A percentile compares a stretch with the other conserved stretches of the same genome.
Conservation (phyloP, 2,888 invertebrate species). For the Siphonodentalium dalli region DNA sequence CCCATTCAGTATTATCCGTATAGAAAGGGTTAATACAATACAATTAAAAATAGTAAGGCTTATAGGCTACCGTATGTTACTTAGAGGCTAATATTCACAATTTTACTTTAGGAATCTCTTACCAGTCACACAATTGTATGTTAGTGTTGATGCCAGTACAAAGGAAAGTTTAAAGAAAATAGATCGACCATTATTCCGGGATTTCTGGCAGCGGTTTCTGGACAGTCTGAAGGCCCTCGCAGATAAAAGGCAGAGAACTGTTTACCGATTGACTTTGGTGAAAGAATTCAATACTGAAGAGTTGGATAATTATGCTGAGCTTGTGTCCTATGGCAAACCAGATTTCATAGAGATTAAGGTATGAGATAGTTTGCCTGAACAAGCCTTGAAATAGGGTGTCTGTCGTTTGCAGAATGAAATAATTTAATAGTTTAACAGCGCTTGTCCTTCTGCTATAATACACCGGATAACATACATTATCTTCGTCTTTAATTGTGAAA, state of each 20-base stretch:
- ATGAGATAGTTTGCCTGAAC: too few relatives aligned
- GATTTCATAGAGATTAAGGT: slow-evolving; percentile 73
- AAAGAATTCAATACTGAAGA: slow-evolving; percentile 71
- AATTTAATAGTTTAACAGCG: too few relatives aligned
- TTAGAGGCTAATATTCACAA: not conserved
- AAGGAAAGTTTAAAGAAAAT: slow-evolving; percentile 71
- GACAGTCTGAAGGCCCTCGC: slow-evolving; percentile 68
- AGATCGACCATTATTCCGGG: slow-evolving; percentile 70
- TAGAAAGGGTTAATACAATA: not conserved
- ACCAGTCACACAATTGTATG: slow-evolving; percentile 71
- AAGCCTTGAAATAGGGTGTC: too few relatives aligned
- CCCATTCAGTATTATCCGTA: too few relatives aligned
- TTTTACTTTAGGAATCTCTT: slow-evolving; percentile 56
- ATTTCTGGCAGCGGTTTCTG: slow-evolving; percentile 71
- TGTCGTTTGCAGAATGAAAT: too few relatives aligned
- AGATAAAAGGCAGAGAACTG: slow-evolving; percentile 70
- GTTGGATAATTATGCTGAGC: slow-evolving; percentile 68
- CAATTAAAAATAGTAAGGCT: not conserved
- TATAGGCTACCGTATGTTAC: too few relatives aligned
- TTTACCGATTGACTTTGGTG: slow-evolving; percentile 71
- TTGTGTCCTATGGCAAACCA: slow-evolving; percentile 69
- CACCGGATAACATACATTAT: too few relatives aligned
- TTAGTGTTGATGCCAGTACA: slow-evolving; percentile 71
- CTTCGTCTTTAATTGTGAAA: too few relatives aligned
- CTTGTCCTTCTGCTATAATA: too few relatives aligned